Evolutionary conservation across 2,113 vertebrate genomes (phyloP).

Genomic region (Mugil cephalus): DNA sequence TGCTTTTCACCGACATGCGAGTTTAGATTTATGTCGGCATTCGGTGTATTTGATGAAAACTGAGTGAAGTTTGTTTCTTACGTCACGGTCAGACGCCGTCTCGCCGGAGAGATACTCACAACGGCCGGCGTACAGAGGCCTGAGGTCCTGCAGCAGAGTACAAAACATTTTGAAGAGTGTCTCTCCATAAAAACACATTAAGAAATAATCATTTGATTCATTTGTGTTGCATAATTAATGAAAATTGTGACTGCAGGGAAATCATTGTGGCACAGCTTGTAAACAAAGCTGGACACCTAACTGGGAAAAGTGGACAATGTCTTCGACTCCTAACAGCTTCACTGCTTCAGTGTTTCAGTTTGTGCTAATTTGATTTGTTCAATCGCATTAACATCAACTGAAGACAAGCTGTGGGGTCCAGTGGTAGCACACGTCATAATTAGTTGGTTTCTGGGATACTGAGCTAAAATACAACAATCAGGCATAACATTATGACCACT

Average conservation of each 20-base stretch:
- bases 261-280: background rate
- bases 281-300: background rate
- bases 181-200: background rate
- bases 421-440: too few relatives aligned
- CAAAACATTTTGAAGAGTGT: background rate
- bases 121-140: slow-evolving; percentile 92
- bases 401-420: too few relatives aligned
- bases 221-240: background rate
- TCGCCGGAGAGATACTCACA: slow-evolving; percentile 93
- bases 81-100: slow-evolving; percentile 76
- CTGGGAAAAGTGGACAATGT: too few relatives aligned
- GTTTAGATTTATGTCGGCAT: background rate
- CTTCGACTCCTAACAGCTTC: too few relatives aligned
- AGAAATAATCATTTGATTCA: background rate
- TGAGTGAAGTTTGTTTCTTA: slow-evolving; percentile 62
- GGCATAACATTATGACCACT: too few relatives aligned
- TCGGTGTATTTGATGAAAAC: background rate
- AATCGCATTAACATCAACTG: too few relatives aligned
- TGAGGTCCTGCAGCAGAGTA: slow-evolving; percentile 88
- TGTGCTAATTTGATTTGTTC: too few relatives aligned
- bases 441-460: too few relatives aligned
- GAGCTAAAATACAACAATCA: too few relatives aligned
- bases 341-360: too few relatives aligned
- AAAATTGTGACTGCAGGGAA: background rate
- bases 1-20: background rate